Evolutionary conservation across 1,140 invertebrate species (phyloP).

Genomic region (Drosophila sproati): DNA sequence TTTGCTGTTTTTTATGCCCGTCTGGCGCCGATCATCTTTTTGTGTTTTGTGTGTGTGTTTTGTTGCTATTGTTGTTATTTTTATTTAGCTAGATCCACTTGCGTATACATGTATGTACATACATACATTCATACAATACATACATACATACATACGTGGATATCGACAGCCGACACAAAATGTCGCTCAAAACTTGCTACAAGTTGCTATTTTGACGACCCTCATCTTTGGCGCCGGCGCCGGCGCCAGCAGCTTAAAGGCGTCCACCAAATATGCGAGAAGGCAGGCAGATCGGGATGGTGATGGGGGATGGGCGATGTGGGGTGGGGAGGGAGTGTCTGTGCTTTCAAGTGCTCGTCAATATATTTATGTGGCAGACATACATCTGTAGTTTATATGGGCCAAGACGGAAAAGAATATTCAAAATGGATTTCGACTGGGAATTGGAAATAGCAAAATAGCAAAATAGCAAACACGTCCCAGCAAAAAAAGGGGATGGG

Average conservation of each 20-base stretch:
- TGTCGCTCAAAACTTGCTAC: slow-evolving; percentile 40
- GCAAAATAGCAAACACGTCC: neutral
- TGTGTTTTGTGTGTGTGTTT: slow-evolving; percentile 23
- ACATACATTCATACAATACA: slow-evolving; percentile 15
- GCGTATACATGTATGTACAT: slow-evolving; percentile 9
- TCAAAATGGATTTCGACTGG: neutral
- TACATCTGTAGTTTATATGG: neutral
- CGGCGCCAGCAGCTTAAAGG: slow-evolving; percentile 38
- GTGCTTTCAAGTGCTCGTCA: slow-evolving; percentile 24
- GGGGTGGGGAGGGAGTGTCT: neutral
- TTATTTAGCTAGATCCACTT: neutral
- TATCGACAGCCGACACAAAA: slow-evolving; percentile 19
- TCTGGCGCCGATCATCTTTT: slow-evolving; percentile 68
- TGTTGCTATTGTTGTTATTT: slow-evolving; percentile 1
- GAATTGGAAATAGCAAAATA: neutral
- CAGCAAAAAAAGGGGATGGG: neutral
- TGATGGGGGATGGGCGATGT: neutral
- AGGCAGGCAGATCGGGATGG: neutral
- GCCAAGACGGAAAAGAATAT: neutral
- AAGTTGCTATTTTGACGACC: slow-evolving; percentile 21
- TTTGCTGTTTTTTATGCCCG: slow-evolving; percentile 58
- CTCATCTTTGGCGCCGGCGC: slow-evolving; percentile 14
- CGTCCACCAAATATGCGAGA: slow-evolving; percentile 4
- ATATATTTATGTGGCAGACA: neutral
- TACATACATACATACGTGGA: neutral